phyloP scores from a whole-genome alignment of 1,140 invertebrate species.

The Drosophila dunni region DNA sequence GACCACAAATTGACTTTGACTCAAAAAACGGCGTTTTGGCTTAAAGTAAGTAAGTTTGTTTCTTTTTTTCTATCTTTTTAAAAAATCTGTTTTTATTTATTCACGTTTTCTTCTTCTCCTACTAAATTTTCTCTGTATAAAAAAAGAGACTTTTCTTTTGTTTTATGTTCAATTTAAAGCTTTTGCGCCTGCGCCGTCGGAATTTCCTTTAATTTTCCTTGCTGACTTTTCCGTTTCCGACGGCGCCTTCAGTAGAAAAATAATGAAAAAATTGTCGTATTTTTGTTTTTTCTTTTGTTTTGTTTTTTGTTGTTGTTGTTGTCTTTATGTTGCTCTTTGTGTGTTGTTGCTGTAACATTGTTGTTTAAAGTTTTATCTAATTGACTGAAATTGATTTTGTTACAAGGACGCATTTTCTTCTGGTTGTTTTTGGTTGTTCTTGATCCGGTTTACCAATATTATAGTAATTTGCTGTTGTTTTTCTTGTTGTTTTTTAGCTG shows the following conservation, averaged over 20 bases:
- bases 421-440: conserved; percentile 49
- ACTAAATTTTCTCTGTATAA: conserved; percentile 30
- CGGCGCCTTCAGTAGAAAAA: conserved; percentile 76
- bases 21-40: conserved; percentile 61
- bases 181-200: conserved; percentile 77
- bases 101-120: conserved; percentile 29
- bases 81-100: conserved; percentile 61
- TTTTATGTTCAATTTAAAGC: conserved; percentile 78
- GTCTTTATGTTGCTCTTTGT: conserved; percentile 48
- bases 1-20: conserved; percentile 75
- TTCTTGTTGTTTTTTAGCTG: conserved; percentile 18
- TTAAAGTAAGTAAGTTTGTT: conserved; percentile 64
- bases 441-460: conserved; percentile 72
- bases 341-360: conserved; percentile 46
- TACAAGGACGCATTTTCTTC: conserved; percentile 78
- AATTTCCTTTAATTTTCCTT: background rate
- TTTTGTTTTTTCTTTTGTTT: conserved; percentile 13
- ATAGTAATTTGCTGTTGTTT: conserved; percentile 15
- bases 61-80: conserved; percentile 60
- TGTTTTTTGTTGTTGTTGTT: conserved; percentile 18
- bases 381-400: conserved; percentile 83
- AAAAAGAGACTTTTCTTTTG: conserved; percentile 59
- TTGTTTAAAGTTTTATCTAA: conserved; percentile 61
- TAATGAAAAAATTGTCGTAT: conserved; percentile 67
- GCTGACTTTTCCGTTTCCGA: conserved; percentile 21